A percentile compares a stretch with the other conserved stretches of the same genome.
Conservation (phyloP, 2,113 vertebrate genomes). For the Pseudopodoces humilis region DNA sequence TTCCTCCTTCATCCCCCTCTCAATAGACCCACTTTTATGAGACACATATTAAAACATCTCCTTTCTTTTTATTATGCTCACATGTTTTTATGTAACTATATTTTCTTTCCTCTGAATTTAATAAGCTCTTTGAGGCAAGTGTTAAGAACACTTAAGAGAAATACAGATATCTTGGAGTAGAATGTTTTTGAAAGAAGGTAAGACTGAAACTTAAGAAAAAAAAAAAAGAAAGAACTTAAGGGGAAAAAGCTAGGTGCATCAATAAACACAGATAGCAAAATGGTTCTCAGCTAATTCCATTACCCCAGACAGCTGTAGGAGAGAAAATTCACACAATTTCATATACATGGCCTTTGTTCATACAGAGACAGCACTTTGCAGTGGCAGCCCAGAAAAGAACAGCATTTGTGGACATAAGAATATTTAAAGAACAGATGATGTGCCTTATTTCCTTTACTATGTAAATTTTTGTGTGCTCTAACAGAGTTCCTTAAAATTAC, state of each 20-base stretch:
- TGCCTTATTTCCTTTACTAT: background rate
- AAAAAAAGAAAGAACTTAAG: background rate
- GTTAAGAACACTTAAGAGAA: background rate
- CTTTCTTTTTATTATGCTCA: conserved; percentile 20
- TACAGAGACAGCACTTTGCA: background rate
- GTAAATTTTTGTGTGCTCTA: background rate
- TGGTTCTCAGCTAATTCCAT: background rate
- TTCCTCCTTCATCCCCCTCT: background rate
- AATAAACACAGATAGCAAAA: background rate
- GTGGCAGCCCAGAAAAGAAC: background rate
- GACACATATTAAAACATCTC: conserved; percentile 22
- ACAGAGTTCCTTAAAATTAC: background rate
- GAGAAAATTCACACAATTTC: background rate
- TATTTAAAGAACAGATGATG: background rate
- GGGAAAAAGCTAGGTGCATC: background rate
- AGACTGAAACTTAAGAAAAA: background rate
- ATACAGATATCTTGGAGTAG: background rate
- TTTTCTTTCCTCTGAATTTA: conserved; percentile 27
- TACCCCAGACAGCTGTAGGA: background rate
- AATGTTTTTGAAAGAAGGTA: background rate
- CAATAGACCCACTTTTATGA: background rate
- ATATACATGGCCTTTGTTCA: background rate
- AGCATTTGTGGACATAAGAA: background rate
- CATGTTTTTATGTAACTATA: background rate
- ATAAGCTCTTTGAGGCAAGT: background rate